phyloP scores from a whole-genome alignment of 2,797 vertebrate species.

The Emydoidea blandingii region DNA sequence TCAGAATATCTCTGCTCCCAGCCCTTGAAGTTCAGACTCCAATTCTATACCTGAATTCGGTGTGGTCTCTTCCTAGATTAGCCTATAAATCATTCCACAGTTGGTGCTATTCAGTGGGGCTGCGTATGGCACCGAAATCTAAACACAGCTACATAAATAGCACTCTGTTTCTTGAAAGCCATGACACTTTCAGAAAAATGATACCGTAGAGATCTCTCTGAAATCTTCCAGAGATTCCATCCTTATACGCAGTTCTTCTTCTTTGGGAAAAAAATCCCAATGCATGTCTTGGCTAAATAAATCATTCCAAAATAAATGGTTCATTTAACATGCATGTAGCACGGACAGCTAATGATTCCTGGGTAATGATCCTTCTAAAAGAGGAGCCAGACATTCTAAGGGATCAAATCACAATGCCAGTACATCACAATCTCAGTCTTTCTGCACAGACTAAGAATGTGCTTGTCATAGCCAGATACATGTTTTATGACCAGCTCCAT shows the following conservation, averaged over 20 bases:
- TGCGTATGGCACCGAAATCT: accelerated
- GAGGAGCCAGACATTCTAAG: neutral
- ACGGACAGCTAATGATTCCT: neutral
- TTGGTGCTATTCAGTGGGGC: neutral
- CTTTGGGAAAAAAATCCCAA: slow-evolving; percentile 11
- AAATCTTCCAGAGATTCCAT: neutral
- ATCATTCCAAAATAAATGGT: neutral
- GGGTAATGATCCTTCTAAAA: neutral
- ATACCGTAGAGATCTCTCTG: neutral
- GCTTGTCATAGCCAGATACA: neutral
- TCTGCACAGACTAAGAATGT: accelerated
- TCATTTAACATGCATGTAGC: neutral
- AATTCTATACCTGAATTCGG: neutral
- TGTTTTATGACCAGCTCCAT: neutral
- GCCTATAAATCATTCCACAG: accelerated
- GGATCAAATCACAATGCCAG: neutral
- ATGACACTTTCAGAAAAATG: neutral
- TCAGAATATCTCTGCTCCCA: neutral
- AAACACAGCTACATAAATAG: neutral
- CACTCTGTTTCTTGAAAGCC: neutral
- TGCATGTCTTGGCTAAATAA: neutral
- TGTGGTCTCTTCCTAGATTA: neutral
- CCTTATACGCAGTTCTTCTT: neutral
- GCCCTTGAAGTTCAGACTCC: neutral
- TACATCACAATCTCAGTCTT: neutral